Conservation (phyloP, 2,113 vertebrate genomes). For the Talpa occidentalis region DNA sequence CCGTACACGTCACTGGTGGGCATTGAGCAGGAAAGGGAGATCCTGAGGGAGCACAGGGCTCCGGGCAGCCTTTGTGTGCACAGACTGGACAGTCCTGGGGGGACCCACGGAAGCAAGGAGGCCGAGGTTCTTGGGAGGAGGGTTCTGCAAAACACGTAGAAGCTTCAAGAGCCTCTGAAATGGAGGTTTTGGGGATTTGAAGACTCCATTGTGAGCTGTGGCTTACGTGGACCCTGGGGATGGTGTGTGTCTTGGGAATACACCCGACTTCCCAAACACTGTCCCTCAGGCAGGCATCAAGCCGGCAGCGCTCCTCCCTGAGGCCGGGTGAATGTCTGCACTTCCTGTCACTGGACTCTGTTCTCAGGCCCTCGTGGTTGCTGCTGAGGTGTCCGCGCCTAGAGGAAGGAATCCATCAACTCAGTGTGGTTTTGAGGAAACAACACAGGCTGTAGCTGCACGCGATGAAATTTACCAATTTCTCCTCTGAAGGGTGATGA, state of each 20-base stretch:
- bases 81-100: neutral
- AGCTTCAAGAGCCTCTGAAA: neutral
- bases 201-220: neutral
- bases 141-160: neutral
- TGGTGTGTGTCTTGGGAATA: neutral
- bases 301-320: fast-evolving
- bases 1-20: fast-evolving
- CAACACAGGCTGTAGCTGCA: too few species aligned
- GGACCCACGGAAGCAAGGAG: neutral
- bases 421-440: neutral
- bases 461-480: neutral
- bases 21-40: neutral
- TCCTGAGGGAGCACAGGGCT: neutral
- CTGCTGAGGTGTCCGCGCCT: fast-evolving
- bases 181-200: neutral
- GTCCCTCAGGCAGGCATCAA: neutral
- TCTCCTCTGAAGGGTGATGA: neutral
- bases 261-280: neutral
- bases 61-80: neutral
- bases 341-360: neutral
- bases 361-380: too few species aligned
- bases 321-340: neutral
- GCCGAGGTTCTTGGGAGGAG: neutral
- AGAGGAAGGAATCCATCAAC: neutral
- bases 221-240: neutral